Percentiles rank a stretch among this genome's conserved stretches.
Evolutionary conservation across 2,113 vertebrate genomes (phyloP).

Genomic region (Nannobrachium achirus): DNA sequence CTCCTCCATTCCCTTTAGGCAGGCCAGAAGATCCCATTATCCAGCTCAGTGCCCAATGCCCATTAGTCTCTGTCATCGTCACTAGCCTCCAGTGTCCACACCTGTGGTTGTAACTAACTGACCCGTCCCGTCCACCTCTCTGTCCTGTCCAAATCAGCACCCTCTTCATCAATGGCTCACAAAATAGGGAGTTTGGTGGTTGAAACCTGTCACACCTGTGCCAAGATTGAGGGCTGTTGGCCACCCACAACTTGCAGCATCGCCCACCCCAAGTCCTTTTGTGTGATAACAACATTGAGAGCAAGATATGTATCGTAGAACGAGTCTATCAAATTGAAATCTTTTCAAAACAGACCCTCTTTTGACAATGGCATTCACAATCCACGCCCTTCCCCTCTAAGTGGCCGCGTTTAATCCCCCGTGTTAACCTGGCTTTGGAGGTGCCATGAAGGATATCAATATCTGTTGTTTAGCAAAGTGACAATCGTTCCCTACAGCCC

Average conservation of each 20-base stretch:
- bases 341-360: slow-evolving; percentile 40
- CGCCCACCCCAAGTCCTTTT: not conserved
- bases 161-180: slow-evolving; percentile 67
- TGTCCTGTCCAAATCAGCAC: slow-evolving; percentile 68
- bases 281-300: not conserved
- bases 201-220: slow-evolving; percentile 55
- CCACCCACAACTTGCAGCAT: slow-evolving; percentile 59
- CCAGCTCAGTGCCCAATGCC: not conserved
- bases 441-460: slow-evolving; percentile 52
- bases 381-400: slow-evolving; percentile 62
- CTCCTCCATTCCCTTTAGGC: no score
- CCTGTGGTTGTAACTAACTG: slow-evolving; percentile 65
- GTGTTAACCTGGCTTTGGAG: slow-evolving; percentile 70
- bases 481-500: slow-evolving; percentile 58
- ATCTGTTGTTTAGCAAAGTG: slow-evolving; percentile 62
- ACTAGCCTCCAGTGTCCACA: slow-evolving; percentile 56
- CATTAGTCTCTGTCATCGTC: slow-evolving; percentile 26
- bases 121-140: slow-evolving; percentile 55
- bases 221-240: slow-evolving; percentile 19
- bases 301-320: slow-evolving; percentile 21
- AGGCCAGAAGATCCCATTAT: not conserved
- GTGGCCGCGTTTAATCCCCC: slow-evolving; percentile 67
- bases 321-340: slow-evolving; percentile 39
- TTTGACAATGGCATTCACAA: slow-evolving; percentile 32
- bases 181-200: slow-evolving; percentile 10